Evolutionary conservation across 2,888 invertebrate genomes (phyloP), one percentile per base, ranked within the genome.

Genomic region (Archips xylosteana): DNA sequence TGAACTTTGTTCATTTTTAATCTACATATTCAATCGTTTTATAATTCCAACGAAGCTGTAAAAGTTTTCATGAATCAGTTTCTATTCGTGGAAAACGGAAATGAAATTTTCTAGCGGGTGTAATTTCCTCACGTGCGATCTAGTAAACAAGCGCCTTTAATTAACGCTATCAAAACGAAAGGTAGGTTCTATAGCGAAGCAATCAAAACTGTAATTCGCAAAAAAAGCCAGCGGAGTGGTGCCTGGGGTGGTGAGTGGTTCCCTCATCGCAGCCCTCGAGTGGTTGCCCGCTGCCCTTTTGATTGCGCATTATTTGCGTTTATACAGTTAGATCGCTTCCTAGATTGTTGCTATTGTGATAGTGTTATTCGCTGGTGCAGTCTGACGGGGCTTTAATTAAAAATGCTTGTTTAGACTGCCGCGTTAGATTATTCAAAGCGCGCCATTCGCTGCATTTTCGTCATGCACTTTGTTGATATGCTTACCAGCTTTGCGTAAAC

Each of bases 301-400:
- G 92, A 93, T 92, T 94, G 93, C 89, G 88, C 90, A 92, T 94
- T 94, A 92, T 92, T 92, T 87, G 90, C 90, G 88, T 93, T 92
- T 92, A 92, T 92, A 92, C 92, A 92, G 92, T 94, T 93, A 92
- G 93, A 94, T 93, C 92, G 91, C 87, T 92, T 92, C 87, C 90
- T 92, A 92, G 92, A 93, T 94, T 93, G 93, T 91, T 91, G 88
- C 92, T 92, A 92, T 94, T 93, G 94, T 94, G 89, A 89, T 90
- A 87, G 82, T 83, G 83, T 89, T 92, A 92, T 92, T 92, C 91
- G 89, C 85, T 85, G 80, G 86, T 85, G 86, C 83, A 85, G 84
- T 90, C 85, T 85, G 87, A 88, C 89, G 91, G 92, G 86, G 83
- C 85, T 91, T 92, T 92, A 94, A 94, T 94, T 93, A 93, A 93